phyloP scores from a whole-genome alignment of 2,888 invertebrate genomes.

The Cephus nigrinus region DNA sequence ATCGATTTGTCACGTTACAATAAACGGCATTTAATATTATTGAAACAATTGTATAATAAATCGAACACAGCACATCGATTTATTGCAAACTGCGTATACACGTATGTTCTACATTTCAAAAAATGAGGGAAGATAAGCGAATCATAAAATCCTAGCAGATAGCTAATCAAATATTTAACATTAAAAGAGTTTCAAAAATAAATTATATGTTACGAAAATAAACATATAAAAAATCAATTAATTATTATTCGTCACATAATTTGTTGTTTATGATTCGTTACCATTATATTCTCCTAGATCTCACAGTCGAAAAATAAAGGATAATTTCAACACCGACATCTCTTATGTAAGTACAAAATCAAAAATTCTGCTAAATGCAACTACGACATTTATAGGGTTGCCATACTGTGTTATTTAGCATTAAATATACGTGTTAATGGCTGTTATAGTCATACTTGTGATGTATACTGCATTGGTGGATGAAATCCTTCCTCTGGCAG shows the following conservation, averaged over 20 bases:
- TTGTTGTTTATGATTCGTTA: background rate
- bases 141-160: background rate
- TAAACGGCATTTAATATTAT: background rate
- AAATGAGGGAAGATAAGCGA: background rate
- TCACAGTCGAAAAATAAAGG: background rate
- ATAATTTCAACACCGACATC: background rate
- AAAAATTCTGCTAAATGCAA: background rate
- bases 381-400: background rate
- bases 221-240: background rate
- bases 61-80: background rate
- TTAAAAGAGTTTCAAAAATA: background rate
- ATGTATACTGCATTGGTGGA: constrained; percentile 42
- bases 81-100: background rate
- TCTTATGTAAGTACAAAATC: background rate
- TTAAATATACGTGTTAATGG: constrained; percentile 11
- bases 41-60: background rate
- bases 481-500: constrained; percentile 40
- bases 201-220: background rate
- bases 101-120: background rate
- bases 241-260: background rate
- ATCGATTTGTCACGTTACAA: too few relatives aligned
- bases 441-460: constrained; percentile 35
- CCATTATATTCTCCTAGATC: background rate
- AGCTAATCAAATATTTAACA: background rate
- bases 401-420: background rate